These are phyloP conservation scores for Xenotilapia leptura DNA, from an alignment of 2,113 vertebrate species.

Conservation along the genomic window DNA sequence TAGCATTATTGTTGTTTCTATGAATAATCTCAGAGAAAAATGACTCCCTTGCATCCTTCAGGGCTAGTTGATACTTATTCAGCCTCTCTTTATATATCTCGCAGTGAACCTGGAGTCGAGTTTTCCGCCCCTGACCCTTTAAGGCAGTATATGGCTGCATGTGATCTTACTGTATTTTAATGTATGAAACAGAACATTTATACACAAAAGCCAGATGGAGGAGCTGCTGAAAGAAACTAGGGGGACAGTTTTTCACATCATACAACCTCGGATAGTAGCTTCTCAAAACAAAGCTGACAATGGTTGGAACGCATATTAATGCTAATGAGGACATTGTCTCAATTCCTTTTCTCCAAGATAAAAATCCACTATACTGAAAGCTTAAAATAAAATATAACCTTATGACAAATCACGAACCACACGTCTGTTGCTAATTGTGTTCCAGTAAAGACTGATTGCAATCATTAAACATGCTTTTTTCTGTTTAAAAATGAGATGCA, in stretches of 20 bases:
- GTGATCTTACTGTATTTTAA: neutral
- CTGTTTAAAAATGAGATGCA: neutral
- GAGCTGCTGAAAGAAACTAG: neutral
- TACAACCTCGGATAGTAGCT: neutral
- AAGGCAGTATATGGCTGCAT: neutral
- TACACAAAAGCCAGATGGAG: neutral
- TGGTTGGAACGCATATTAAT: neutral
- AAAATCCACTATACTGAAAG: neutral
- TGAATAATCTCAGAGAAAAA: neutral
- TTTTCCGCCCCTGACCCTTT: neutral
- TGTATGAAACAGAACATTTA: neutral
- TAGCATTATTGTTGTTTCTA: too few species aligned
- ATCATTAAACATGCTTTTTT: neutral
- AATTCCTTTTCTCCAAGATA: neutral
- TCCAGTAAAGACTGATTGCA: neutral
- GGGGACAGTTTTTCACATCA: neutral
- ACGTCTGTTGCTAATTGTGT: neutral
- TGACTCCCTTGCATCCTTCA: neutral
- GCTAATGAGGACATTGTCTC: neutral
- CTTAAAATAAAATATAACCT: neutral
- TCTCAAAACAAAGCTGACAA: neutral
- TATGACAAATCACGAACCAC: neutral
- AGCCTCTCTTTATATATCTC: neutral
- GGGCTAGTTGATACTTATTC: neutral
- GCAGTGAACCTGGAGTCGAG: neutral